phyloP scores from a whole-genome alignment of 2,888 invertebrate species.

The Tetragnatha montana region DNA sequence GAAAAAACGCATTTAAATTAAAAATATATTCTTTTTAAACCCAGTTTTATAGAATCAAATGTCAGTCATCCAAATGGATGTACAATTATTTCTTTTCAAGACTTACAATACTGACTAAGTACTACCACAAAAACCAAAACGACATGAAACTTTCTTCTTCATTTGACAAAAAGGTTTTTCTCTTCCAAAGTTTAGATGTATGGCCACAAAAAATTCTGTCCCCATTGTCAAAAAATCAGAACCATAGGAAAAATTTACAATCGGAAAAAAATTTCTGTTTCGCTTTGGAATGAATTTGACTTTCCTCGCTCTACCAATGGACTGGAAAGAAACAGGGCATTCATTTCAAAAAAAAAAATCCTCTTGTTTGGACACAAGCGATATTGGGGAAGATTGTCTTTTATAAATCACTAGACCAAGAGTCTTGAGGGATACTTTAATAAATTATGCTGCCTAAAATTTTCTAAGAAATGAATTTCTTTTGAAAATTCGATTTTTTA shows the following conservation, averaged over 20 bases:
- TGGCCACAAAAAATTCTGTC: neutral
- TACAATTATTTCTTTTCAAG: no score
- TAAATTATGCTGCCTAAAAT: neutral
- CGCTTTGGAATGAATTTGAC: slow-evolving; percentile 21
- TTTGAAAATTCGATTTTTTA: no score
- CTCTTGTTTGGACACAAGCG: neutral
- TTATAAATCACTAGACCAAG: neutral
- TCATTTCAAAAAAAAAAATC: slow-evolving; percentile 2
- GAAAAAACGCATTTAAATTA: no score
- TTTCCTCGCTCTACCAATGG: slow-evolving; percentile 5
- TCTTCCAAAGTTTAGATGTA: neutral
- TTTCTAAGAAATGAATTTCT: neutral
- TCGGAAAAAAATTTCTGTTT: neutral
- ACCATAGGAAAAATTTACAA: slow-evolving; percentile 6
- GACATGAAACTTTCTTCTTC: neutral
- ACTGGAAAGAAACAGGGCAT: neutral
- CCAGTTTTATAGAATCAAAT: no score
- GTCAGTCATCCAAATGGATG: no score
- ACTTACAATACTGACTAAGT: no score
- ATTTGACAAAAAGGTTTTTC: neutral
- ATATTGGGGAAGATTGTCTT: neutral
- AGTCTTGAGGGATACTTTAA: neutral
- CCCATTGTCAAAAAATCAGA: neutral
- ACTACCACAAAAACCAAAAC: no score
- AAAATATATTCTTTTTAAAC: no score